Evolutionary conservation across 2,888 invertebrate species (phyloP).

Genomic region (Latrodectus hesperus): DNA sequence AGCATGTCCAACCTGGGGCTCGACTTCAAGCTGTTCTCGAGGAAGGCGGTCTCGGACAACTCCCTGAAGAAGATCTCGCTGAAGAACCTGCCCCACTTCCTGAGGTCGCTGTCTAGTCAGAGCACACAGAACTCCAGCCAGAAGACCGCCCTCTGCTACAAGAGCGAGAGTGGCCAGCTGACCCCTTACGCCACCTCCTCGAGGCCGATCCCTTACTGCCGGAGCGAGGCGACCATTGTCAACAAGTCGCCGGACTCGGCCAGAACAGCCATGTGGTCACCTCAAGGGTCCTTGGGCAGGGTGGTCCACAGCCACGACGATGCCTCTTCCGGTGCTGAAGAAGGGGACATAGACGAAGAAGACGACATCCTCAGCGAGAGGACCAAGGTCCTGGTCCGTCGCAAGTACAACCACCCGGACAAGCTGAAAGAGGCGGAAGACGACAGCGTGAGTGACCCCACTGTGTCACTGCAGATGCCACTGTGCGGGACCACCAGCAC

Average conservation of each 20-base stretch:
- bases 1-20: constrained; percentile 62
- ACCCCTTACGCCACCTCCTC: constrained; percentile 3
- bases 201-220: constrained; percentile 50
- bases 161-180: constrained; percentile 54
- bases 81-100: constrained; percentile 68
- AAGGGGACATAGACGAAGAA: constrained; percentile 50
- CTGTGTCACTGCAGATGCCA: constrained; percentile 29
- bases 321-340: constrained; percentile 23
- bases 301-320: constrained; percentile 1
- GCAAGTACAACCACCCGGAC: constrained; percentile 25
- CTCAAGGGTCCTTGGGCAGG: constrained; percentile 25
- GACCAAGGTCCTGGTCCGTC: constrained; percentile 47
- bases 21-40: constrained; percentile 48
- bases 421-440: constrained; percentile 23
- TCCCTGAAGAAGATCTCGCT: constrained; percentile 70
- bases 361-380: constrained; percentile 22
- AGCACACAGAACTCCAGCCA: constrained; percentile 47
- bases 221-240: constrained; percentile 60
- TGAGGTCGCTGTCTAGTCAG: constrained; percentile 71
- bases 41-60: constrained; percentile 70
- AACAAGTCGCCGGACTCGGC: constrained; percentile 40
- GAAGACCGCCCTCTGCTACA: constrained; percentile 22
- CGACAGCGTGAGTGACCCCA: neutral
- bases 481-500: constrained; percentile 51
- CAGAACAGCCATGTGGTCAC: constrained; percentile 30